A percentile compares a stretch with the other conserved stretches of the same genome.
Evolutionary conservation across 2,113 vertebrate genomes (phyloP).

Genomic region (Dendropsophus ebraccatus): DNA sequence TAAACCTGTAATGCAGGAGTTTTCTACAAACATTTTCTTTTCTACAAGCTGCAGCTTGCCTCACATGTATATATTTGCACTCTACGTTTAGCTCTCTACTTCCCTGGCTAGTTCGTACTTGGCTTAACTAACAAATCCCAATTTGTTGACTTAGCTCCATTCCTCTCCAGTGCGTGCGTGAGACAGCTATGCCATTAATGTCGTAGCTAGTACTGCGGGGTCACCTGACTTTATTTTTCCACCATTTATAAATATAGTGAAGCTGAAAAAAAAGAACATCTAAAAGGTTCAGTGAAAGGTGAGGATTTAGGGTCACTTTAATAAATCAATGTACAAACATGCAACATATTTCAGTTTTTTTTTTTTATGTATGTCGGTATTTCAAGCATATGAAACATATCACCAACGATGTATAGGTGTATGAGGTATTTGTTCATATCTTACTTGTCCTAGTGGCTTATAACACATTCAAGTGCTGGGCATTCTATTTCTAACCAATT

Average conservation of each 20-base stretch:
- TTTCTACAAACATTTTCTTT: slow-evolving; percentile 91
- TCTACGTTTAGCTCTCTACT: slow-evolving; percentile 74
- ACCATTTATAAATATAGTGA: slow-evolving; percentile 54
- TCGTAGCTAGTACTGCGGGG: slow-evolving; percentile 49
- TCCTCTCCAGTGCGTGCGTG: slow-evolving; percentile 68
- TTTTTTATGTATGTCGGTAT: slow-evolving; percentile 22
- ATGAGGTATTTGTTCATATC: neutral
- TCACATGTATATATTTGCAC: slow-evolving; percentile 73
- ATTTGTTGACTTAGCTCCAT: slow-evolving; percentile 76
- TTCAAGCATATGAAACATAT: neutral
- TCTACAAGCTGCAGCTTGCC: slow-evolving; percentile 90
- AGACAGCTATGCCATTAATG: slow-evolving; percentile 64
- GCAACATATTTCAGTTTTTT: slow-evolving; percentile 14
- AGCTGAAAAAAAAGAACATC: slow-evolving; percentile 9
- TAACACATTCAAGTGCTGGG: neutral
- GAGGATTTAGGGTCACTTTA: slow-evolving; percentile 43
- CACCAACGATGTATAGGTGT: neutral
- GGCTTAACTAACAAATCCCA: slow-evolving; percentile 76
- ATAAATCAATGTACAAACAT: slow-evolving; percentile 51
- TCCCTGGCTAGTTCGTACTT: slow-evolving; percentile 76
- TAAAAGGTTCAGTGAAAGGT: slow-evolving; percentile 60
- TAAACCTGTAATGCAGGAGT: slow-evolving; percentile 89
- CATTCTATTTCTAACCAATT: neutral
- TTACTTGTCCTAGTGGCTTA: neutral
- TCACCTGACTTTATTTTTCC: slow-evolving; percentile 57